Conservation (phyloP, 2,888 invertebrate species). For the Balanococcus diminutus region DNA sequence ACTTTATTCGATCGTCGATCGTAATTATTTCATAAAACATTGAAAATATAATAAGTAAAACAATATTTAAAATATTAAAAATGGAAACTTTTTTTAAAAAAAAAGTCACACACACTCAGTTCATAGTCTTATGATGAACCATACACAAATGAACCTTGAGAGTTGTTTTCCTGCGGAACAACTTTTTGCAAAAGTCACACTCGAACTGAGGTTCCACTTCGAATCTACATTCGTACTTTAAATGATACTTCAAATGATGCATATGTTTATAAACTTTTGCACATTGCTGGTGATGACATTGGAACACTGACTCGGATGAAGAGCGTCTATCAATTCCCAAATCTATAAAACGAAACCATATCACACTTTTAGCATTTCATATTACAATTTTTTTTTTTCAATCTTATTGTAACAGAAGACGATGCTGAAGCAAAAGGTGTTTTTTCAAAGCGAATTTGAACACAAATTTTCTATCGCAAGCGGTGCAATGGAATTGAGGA, state of each 20-base stretch:
- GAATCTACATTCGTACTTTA: slow-evolving; percentile 61
- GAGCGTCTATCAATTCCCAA: background rate
- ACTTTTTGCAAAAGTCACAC: slow-evolving; percentile 62
- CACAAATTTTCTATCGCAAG: slow-evolving; percentile 50
- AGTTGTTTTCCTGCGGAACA: slow-evolving; percentile 58
- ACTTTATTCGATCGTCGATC: too few species aligned
- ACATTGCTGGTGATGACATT: background rate
- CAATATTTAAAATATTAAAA: background rate
- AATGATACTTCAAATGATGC: slow-evolving; percentile 60
- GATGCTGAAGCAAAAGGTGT: slow-evolving; percentile 33
- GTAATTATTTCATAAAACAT: too few species aligned
- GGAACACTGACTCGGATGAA: background rate
- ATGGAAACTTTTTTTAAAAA: background rate
- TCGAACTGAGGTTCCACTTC: slow-evolving; percentile 62
- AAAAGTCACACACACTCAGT: background rate
- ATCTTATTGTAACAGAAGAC: background rate
- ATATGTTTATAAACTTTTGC: slow-evolving; percentile 31
- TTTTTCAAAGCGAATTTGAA: slow-evolving; percentile 43
- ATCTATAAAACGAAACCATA: background rate
- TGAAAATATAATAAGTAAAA: too few species aligned
- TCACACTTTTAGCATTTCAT: background rate
- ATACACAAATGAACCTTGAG: slow-evolving; percentile 57
- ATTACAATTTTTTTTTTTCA: background rate
- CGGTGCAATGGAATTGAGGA: slow-evolving; percentile 68
- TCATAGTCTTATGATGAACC: slow-evolving; percentile 53